Conservation (phyloP, 2,888 invertebrate genomes). For the Sinotaia quadrata region DNA sequence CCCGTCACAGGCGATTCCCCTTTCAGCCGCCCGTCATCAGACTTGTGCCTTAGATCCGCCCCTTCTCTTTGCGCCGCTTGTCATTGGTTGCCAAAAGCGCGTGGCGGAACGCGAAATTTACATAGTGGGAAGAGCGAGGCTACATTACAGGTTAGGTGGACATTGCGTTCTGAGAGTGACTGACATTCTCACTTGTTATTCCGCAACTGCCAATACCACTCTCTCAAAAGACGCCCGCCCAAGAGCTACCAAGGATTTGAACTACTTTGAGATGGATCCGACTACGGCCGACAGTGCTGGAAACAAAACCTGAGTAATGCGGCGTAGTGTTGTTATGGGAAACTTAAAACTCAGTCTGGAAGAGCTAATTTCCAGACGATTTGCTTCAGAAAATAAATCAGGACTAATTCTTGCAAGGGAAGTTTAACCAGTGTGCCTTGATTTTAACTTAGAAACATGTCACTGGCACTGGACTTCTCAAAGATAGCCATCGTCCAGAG, state of each 20-base stretch:
- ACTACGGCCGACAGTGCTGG: neutral
- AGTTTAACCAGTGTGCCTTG: too few relatives aligned
- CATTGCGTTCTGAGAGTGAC: too few relatives aligned
- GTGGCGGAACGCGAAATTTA: neutral
- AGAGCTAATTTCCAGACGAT: neutral
- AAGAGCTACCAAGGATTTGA: too few relatives aligned
- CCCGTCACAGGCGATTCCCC: too few relatives aligned
- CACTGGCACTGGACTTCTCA: too few relatives aligned
- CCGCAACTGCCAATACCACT: too few relatives aligned
- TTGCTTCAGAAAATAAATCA: constrained; percentile 22
- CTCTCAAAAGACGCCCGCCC: too few relatives aligned
- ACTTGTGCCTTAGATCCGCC: neutral
- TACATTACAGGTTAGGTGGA: neutral
- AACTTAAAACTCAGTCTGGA: constrained; percentile 8
- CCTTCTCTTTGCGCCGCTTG: neutral
- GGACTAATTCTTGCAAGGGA: too few relatives aligned
- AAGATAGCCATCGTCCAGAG: too few relatives aligned
- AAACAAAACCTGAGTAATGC: neutral
- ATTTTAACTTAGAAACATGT: too few relatives aligned
- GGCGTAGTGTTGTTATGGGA: constrained; percentile 2
- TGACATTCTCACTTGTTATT: neutral
- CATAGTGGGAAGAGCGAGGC: neutral
- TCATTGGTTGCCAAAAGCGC: constrained; percentile 2
- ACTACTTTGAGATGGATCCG: too few relatives aligned
- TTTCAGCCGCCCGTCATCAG: neutral